These are phyloP conservation scores for Myoxocephalus aenaeus DNA, from an alignment of 2,797 vertebrate genomes.

Conservation along the genomic window DNA sequence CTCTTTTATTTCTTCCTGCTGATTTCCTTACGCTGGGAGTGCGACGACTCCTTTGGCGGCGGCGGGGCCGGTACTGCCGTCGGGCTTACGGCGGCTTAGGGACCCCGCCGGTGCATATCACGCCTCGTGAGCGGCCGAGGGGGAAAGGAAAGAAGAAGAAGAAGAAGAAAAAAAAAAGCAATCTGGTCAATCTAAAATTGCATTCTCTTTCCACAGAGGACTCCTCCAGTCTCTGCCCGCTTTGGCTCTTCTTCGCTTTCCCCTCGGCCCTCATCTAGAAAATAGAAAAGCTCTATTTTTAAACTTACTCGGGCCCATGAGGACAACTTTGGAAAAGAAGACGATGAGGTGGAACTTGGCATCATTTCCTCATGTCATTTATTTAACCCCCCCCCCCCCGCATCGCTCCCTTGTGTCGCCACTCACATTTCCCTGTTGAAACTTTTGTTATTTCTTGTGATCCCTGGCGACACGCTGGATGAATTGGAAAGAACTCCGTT, in stretches of 20 bases:
- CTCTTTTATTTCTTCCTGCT: constrained; percentile 79
- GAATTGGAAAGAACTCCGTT: constrained; percentile 46
- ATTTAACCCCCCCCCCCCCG: constrained; percentile 59
- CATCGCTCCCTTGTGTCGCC: constrained; percentile 51
- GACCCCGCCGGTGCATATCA: constrained; percentile 70
- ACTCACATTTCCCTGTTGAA: constrained; percentile 60
- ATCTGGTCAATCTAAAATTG: constrained; percentile 84
- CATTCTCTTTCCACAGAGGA: constrained; percentile 72
- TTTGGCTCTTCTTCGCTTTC: constrained; percentile 53
- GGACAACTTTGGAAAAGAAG: constrained; percentile 60
- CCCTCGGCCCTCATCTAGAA: constrained; percentile 75
- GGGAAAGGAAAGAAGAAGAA: not conserved
- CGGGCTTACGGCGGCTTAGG: constrained; percentile 76
- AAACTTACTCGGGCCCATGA: constrained; percentile 63
- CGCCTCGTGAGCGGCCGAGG: constrained; percentile 72
- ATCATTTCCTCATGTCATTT: constrained; percentile 71
- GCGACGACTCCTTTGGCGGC: constrained; percentile 52
- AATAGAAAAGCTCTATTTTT: constrained; percentile 81
- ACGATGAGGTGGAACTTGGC: constrained; percentile 69
- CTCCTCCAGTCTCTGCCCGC: constrained; percentile 55
- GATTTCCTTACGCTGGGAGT: constrained; percentile 68
- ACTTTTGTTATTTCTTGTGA: constrained; percentile 66
- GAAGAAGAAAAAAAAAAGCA: constrained; percentile 65
- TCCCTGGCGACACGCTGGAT: constrained; percentile 57
- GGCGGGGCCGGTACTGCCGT: constrained; percentile 62